Conservation (phyloP, 2,113 vertebrate species). For the Oncorhynchus tshawytscha region DNA sequence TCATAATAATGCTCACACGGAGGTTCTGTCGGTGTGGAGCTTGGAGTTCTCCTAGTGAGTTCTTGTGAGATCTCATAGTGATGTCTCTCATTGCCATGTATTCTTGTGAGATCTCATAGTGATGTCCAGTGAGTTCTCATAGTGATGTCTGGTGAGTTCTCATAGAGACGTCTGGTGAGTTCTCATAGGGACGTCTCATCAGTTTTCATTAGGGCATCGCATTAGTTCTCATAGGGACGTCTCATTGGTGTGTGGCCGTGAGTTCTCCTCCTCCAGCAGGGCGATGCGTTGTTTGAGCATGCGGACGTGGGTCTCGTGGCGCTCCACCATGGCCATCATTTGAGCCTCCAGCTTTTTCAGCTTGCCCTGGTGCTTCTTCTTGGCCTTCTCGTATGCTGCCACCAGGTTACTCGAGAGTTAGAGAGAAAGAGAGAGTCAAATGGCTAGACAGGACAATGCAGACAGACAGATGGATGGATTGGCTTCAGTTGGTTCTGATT, state of each 20-base stretch:
- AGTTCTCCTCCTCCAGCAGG: constrained; percentile 85
- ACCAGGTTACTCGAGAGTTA: constrained; percentile 80
- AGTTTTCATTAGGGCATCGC: background rate
- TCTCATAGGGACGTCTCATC: background rate
- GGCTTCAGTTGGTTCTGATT: too few species aligned
- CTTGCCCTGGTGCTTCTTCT: constrained; percentile 90
- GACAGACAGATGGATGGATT: background rate
- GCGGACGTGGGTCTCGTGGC: constrained; percentile 86
- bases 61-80: background rate
- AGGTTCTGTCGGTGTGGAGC: background rate
- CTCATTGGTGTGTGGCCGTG: constrained; percentile 84
- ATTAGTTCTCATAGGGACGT: constrained; percentile 78
- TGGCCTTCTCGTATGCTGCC: constrained; percentile 87
- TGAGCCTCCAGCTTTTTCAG: constrained; percentile 88
- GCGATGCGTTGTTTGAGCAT: constrained; percentile 89
- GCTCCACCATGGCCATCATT: constrained; percentile 91
- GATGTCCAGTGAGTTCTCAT: background rate
- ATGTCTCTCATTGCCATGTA: constrained; percentile 22
- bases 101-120: constrained; percentile 35
- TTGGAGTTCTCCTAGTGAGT: background rate
- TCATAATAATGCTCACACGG: too few species aligned
- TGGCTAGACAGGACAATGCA: background rate
- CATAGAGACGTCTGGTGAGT: background rate
- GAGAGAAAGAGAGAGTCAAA: constrained; percentile 4
- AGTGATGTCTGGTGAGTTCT: background rate